Base-by-base conservation (phyloP, 2,888 invertebrate genomes). In the Apeira syringaria region DNA sequence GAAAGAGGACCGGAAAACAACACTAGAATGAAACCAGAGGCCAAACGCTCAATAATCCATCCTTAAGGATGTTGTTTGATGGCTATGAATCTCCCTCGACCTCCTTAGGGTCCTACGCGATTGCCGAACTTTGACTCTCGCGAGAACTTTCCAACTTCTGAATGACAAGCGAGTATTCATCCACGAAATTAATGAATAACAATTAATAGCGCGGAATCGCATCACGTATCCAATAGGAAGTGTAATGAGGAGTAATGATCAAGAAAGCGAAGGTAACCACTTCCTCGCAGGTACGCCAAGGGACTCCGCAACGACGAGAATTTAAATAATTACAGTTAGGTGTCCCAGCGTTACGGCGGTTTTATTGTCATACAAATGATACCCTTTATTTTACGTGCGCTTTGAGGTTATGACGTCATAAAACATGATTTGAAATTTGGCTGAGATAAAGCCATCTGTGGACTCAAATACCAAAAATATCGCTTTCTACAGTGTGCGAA, bases 381-480 rank as follows among this genome's bases (percentile, higher is more conserved):
- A 9, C 30, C 45, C 39, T 24, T n/a, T 13, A 28, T 20, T 44
- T 44, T 44, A 38, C 5, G 29, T 12, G 28, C 11, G n/a, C 22
- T 31, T 37, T 24, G 27, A 34, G 15, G 18, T 37, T 27, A 25
- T 30, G 28, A 5, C 24, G 29, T 9, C 22, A 27, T 46, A 46
- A 46, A 46, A 40, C 6, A 28, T 32, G 35, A 45, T 39, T 29
- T 13, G 13, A 30, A 45, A 35, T 39, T 38, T 15, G 5, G 25
- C n/a, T 10, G 9, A 53, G 47, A 48, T 53, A 40, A 53, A 50
- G 52, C 57, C 57, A 52, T 62, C 52, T 10, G 49, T 44, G 49
- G 31, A 27, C 4, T 15, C 15, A 26, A 26, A 11, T n/a, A n/a
- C n/a, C n/a, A n/a, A n/a, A n/a, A n/a, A n/a, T n/a, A n/a, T n/a